phyloP scores from a whole-genome alignment of 2,888 invertebrate species.

The Torymus texanus region DNA sequence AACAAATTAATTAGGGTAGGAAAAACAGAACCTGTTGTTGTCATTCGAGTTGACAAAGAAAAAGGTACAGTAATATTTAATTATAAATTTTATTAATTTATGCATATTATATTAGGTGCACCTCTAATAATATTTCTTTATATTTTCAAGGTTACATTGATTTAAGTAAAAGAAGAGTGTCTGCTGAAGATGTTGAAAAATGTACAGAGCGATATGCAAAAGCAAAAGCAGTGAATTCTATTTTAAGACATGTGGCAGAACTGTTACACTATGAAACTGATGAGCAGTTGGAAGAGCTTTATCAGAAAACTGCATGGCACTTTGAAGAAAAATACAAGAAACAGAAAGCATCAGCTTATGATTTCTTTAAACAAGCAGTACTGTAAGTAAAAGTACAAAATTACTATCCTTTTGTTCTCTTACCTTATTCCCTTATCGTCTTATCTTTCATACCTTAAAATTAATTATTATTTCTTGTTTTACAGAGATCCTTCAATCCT shows the following conservation, averaged over 20 bases:
- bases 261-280: slow-evolving; percentile 93
- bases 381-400: slow-evolving; percentile 80
- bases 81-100: not conserved
- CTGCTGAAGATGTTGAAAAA: slow-evolving; percentile 97
- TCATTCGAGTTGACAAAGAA: slow-evolving; percentile 99
- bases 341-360: slow-evolving; percentile 96
- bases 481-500: slow-evolving; percentile 93
- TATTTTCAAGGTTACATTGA: slow-evolving; percentile 92
- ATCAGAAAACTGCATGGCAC: slow-evolving; percentile 97
- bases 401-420: not conserved
- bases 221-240: slow-evolving; percentile 98
- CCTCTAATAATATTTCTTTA: not conserved
- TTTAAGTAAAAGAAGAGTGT: slow-evolving; percentile 98
- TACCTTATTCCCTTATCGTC: not conserved
- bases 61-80: slow-evolving; percentile 82
- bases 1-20: slow-evolving; percentile 99
- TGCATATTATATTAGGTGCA: not conserved
- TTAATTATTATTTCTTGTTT: slow-evolving; percentile 55
- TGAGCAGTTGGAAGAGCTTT: slow-evolving; percentile 95
- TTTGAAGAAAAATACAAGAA: slow-evolving; percentile 98
- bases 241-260: slow-evolving; percentile 97
- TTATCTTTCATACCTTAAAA: not conserved
- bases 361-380: slow-evolving; percentile 98
- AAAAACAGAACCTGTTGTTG: slow-evolving; percentile 98
- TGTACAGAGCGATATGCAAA: slow-evolving; percentile 99